These are phyloP conservation scores for Homalodisca vitripennis DNA, from an alignment of 1,140 invertebrate species.

Conservation along the genomic window DNA sequence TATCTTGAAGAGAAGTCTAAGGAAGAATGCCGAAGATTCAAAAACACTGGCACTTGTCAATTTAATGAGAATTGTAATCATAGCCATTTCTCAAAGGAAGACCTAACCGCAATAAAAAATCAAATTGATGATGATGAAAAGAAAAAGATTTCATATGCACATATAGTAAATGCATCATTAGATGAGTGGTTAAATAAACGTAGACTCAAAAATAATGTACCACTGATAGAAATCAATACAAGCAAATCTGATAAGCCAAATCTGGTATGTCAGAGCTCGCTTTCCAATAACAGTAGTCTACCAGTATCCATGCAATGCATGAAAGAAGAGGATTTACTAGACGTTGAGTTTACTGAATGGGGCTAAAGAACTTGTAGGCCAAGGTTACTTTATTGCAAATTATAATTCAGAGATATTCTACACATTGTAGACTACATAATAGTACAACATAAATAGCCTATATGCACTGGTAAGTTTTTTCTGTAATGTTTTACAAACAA, in stretches of 20 bases:
- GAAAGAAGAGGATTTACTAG: background rate
- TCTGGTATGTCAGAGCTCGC: background rate
- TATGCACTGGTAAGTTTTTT: too few species aligned
- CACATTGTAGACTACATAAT: too few species aligned
- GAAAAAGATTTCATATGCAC: background rate
- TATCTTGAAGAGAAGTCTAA: too few species aligned
- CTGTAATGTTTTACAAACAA: too few species aligned
- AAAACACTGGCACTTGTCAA: too few species aligned
- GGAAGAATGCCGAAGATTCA: too few species aligned
- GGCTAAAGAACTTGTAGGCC: too few species aligned
- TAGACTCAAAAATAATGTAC: background rate
- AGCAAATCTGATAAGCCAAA: too few species aligned
- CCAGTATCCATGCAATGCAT: background rate
- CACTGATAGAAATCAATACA: too few species aligned
- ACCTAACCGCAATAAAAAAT: slow-evolving; percentile 32
- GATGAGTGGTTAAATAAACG: background rate
- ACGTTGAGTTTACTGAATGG: background rate
- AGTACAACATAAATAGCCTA: too few species aligned
- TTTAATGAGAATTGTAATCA: slow-evolving; percentile 36
- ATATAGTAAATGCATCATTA: background rate
- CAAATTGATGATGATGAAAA: background rate
- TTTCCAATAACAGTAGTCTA: background rate
- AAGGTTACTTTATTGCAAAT: too few species aligned
- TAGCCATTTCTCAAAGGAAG: slow-evolving; percentile 37
- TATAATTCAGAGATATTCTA: too few species aligned